A percentile compares a stretch with the other conserved stretches of the same genome.
Conservation (phyloP, 2,888 invertebrate species). For the Heliconius ismenius region DNA sequence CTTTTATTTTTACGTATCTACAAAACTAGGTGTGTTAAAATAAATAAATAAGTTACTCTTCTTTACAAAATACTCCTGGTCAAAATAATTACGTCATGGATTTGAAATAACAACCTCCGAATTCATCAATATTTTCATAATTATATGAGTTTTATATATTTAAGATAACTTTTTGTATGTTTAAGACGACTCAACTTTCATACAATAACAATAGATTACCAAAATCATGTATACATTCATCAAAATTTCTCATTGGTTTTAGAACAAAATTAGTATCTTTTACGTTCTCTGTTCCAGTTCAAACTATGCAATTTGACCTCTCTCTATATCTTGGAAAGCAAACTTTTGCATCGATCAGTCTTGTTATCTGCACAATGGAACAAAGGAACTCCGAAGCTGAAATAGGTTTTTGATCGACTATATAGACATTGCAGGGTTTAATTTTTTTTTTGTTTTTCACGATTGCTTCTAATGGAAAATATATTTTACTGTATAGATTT, state of each 20-base stretch:
- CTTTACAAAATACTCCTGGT: too few relatives aligned
- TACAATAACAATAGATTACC: background rate
- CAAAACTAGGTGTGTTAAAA: background rate
- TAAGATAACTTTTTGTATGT: too few relatives aligned
- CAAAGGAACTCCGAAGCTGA: constrained; percentile 9
- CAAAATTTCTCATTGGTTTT: background rate
- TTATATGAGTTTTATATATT: too few relatives aligned
- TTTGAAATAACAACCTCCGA: too few relatives aligned
- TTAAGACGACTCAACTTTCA: too few relatives aligned
- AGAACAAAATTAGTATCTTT: background rate
- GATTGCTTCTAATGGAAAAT: background rate
- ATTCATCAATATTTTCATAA: too few relatives aligned
- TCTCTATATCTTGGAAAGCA: constrained; percentile 17
- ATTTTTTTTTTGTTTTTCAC: background rate
- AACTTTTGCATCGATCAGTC: constrained; percentile 27
- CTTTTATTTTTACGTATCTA: background rate
- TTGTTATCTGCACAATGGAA: constrained; percentile 18
- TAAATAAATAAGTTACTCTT: too few relatives aligned
- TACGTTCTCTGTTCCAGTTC: background rate
- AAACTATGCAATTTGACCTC: constrained; percentile 18
- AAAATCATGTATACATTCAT: background rate
- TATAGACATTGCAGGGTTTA: constrained; percentile 1
- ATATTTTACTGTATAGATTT: background rate
- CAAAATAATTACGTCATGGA: too few relatives aligned
- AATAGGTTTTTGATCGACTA: constrained; percentile 23